Conservation (phyloP, 2,113 vertebrate species). For the Ophthalmolycus amberensis region DNA sequence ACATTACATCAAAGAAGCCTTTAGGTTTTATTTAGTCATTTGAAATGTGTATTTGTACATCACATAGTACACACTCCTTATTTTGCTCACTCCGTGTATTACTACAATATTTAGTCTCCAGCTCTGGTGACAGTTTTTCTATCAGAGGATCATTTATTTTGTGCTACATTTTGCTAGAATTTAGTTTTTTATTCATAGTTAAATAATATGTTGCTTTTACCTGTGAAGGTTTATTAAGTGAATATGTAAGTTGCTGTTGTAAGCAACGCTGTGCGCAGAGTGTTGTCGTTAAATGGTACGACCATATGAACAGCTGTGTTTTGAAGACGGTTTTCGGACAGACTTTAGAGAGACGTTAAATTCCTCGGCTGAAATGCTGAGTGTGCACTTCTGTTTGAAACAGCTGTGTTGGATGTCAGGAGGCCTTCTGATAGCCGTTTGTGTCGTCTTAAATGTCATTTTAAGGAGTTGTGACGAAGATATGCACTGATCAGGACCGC, state of each 20-base stretch:
- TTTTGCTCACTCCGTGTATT: neutral
- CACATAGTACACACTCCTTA: neutral
- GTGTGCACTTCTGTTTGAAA: neutral
- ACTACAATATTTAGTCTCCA: neutral
- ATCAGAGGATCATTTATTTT: neutral
- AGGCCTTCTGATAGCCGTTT: neutral
- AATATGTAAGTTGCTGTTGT: conserved; percentile 63
- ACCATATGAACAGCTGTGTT: neutral
- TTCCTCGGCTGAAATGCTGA: neutral
- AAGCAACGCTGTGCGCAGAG: conserved; percentile 45
- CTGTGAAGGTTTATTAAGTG: conserved; percentile 17
- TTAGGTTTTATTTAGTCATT: neutral
- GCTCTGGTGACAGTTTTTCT: neutral
- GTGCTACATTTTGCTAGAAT: neutral
- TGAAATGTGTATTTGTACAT: neutral
- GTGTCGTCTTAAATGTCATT: neutral
- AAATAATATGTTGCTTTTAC: conserved; percentile 18
- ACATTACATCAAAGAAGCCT: neutral
- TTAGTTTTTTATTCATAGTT: conserved; percentile 12
- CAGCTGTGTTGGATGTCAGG: neutral
- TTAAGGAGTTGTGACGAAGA: neutral
- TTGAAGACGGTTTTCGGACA: neutral
- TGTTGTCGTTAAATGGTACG: conserved; percentile 4
- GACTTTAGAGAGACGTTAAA: neutral
- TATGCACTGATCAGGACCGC: neutral